Percentiles rank a stretch among this genome's conserved stretches.
Conservation (phyloP, 2,888 invertebrate species). For the Drosophila nr. medialis region DNA sequence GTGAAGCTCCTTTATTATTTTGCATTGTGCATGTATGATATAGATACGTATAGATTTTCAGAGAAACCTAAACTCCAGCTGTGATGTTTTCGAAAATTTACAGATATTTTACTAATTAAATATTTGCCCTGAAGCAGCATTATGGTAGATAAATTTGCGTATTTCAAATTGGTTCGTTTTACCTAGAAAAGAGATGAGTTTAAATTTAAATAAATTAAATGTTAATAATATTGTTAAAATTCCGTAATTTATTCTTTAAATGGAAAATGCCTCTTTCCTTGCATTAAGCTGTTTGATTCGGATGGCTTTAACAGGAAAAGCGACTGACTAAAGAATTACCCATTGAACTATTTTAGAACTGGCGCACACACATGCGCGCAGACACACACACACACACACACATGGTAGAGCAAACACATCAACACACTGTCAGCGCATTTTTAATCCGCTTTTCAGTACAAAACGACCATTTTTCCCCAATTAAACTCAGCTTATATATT, state of each 20-base stretch:
- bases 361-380: slow-evolving; percentile 3
- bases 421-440: slow-evolving; percentile 48
- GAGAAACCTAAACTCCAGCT: not conserved
- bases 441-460: slow-evolving; percentile 44
- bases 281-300: not conserved
- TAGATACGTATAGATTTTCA: not conserved
- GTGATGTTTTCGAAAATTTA: not conserved
- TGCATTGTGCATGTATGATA: too few relatives aligned
- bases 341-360: slow-evolving; percentile 36
- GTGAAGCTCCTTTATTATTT: not conserved
- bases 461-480: slow-evolving; percentile 58
- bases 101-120: not conserved
- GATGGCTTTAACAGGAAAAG: slow-evolving; percentile 4
- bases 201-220: not conserved
- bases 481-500: slow-evolving; percentile 72
- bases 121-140: not conserved
- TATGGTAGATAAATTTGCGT: not conserved
- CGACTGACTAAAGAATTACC: slow-evolving; percentile 14
- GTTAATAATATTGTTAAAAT: not conserved
- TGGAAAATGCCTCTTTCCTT: not conserved
- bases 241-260: not conserved
- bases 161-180: not conserved
- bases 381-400: not conserved
- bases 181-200: not conserved
- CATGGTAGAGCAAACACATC: not conserved